Percentiles rank a stretch among this genome's conserved stretches.
Conservation (phyloP, 2,888 invertebrate genomes). For the Exephanes ischioxanthus region DNA sequence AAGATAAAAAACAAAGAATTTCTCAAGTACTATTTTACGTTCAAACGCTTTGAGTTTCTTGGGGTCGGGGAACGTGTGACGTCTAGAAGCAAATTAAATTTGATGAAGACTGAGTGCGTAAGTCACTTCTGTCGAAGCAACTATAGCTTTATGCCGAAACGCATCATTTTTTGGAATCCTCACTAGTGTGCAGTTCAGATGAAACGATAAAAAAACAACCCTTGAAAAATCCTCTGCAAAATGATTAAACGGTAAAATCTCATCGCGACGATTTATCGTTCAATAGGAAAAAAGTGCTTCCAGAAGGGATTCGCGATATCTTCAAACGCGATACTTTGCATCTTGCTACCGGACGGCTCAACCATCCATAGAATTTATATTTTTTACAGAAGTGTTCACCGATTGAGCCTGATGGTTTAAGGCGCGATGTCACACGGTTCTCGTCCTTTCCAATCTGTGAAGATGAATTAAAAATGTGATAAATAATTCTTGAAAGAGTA, state of each 20-base stretch:
- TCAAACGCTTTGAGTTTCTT: slow-evolving; percentile 80
- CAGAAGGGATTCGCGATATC: slow-evolving; percentile 75
- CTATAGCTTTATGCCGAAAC: slow-evolving; percentile 46
- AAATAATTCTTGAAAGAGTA: slow-evolving; percentile 72
- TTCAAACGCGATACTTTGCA: slow-evolving; percentile 73
- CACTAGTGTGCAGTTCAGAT: slow-evolving; percentile 60
- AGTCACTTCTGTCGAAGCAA: slow-evolving; percentile 72
- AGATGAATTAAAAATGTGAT: slow-evolving; percentile 74
- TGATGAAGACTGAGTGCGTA: slow-evolving; percentile 73
- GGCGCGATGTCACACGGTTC: slow-evolving; percentile 80
- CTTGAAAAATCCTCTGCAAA: slow-evolving; percentile 70
- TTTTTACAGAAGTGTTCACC: slow-evolving; percentile 84
- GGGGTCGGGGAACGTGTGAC: slow-evolving; percentile 80
- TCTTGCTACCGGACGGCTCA: slow-evolving; percentile 80
- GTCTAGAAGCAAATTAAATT: slow-evolving; percentile 74
- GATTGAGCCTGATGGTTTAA: slow-evolving; percentile 81
- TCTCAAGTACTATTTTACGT: slow-evolving; percentile 80
- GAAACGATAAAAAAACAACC: slow-evolving; percentile 52
- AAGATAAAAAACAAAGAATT: slow-evolving; percentile 73
- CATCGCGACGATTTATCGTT: slow-evolving; percentile 52
- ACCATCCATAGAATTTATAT: slow-evolving; percentile 84
- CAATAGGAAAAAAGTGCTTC: slow-evolving; percentile 67
- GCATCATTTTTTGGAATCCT: slow-evolving; percentile 67
- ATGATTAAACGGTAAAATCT: slow-evolving; percentile 61
- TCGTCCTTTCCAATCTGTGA: slow-evolving; percentile 83